Evolutionary conservation across 2,888 invertebrate species (phyloP).

Genomic region (Anthrax anthrax): DNA sequence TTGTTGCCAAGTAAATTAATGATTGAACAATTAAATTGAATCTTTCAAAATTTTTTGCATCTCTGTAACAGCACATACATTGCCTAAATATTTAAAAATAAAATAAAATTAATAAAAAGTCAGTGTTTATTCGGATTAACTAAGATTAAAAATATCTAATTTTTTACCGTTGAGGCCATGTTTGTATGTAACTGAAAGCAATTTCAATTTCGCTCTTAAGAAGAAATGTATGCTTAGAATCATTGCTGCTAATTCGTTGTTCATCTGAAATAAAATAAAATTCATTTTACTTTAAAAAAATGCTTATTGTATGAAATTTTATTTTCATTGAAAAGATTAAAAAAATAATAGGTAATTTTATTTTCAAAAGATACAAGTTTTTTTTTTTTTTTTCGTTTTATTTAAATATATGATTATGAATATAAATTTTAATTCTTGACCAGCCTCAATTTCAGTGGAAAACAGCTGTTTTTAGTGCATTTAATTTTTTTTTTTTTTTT

Average conservation of each 20-base stretch:
- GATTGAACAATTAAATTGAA: conserved; percentile 81
- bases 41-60: conserved; percentile 81
- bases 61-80: conserved; percentile 90
- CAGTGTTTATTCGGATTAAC: neutral
- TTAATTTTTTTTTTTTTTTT: too few species aligned
- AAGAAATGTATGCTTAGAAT: conserved; percentile 58
- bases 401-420: too few species aligned
- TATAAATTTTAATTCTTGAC: neutral
- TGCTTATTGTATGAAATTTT: too few species aligned
- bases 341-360: too few species aligned
- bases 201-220: conserved; percentile 69
- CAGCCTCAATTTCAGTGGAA: neutral
- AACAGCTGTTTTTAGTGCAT: neutral
- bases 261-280: conserved; percentile 47
- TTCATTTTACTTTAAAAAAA: too few species aligned
- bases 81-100: conserved; percentile 43
- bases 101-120: too few species aligned
- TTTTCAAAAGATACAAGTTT: too few species aligned
- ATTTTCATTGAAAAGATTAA: too few species aligned
- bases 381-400: too few species aligned
- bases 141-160: conserved; percentile 6
- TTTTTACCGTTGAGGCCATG: conserved; percentile 86
- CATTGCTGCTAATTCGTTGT: conserved; percentile 61
- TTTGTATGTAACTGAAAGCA: conserved; percentile 69
- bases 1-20: conserved; percentile 67